Base-by-base conservation (phyloP, 2,113 vertebrate species). In the Python bivittatus region DNA sequence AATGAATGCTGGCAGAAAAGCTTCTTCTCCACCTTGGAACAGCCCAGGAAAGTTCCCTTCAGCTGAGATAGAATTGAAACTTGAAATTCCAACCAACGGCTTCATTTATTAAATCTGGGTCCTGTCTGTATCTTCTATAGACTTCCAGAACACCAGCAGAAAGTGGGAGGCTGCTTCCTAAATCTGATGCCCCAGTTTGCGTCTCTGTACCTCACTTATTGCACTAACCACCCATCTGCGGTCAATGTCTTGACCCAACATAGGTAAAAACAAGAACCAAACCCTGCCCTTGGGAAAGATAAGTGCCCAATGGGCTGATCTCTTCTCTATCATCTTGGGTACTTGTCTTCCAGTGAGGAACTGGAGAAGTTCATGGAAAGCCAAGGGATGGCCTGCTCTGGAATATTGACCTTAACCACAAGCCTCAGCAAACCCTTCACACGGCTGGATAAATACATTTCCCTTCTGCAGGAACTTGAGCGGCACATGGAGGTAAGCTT, bases 391-490 rank as follows among this genome's bases (percentile, higher is more conserved):
- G 97, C 97, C 91, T 97, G 96, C 88, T 98, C 98, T 11, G 99
- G 99, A 6, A 98, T 99, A 92, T 97, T 99, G 92, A 98, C 99
- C 92, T 97, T 99, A 96, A 99, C 99, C 90, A 99, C 98, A 84
- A 99, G 98, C 93, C 98, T 99, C 96, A 99, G 99, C 97, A 99
- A 99, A 94, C 99, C 99, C 58, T 99, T 99, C 97, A 98, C 99
- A 97, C 98, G 99, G 93, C 98, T 99, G 88, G 99, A 99, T 92
- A 99, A 99, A 93, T 99, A 99, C 1, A 98, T 98, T 79, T 98
- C 98, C 0, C 98, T 99, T 90, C 97, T 99, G 93, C 99, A 99
- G 97, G 99, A 99, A 97, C 96, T 99, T 94, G 99, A 99, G 97
- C 96, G 99, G 93, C 99, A 99, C 84, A 98, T 99, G 97, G 99